Percentiles rank a stretch among this genome's conserved stretches.
Conservation (phyloP, 1,140 invertebrate species). For the Acarapis woodi region DNA sequence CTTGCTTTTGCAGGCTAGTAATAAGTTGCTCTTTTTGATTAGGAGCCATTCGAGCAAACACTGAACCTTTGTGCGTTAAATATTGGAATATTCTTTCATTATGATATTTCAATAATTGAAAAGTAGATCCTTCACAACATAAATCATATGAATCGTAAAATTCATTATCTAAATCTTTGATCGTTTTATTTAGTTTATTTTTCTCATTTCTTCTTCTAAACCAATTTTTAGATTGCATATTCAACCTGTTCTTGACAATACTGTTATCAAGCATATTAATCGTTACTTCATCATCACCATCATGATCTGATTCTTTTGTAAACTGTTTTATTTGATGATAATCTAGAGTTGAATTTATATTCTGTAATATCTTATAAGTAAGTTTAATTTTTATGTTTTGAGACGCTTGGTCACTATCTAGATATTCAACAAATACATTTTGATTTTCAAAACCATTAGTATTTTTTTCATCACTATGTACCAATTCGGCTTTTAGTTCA, state of each 20-base stretch:
- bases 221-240: too few species aligned
- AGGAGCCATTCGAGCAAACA: conserved; percentile 87
- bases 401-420: too few species aligned
- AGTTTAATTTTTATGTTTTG: too few species aligned
- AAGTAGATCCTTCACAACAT: conserved; percentile 12
- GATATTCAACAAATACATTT: too few species aligned
- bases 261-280: too few species aligned
- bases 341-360: conserved; percentile 3
- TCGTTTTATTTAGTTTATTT: neutral
- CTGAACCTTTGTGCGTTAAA: conserved; percentile 26
- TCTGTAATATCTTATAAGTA: too few species aligned
- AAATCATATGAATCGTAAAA: conserved; percentile 12
- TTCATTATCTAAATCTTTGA: neutral
- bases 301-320: too few species aligned
- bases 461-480: neutral
- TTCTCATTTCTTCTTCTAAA: too few species aligned
- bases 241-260: neutral
- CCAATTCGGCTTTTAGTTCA: conserved; percentile 9
- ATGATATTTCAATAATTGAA: conserved; percentile 10
- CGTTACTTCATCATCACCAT: conserved; percentile 2
- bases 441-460: neutral
- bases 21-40: conserved; percentile 83
- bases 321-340: conserved; percentile 5
- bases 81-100: conserved; percentile 9
- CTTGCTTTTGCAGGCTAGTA: conserved; percentile 47